Evolutionary conservation across 2,888 invertebrate species (phyloP), one percentile per base, ranked within the genome.

Genomic region (Drosophila merina): DNA sequence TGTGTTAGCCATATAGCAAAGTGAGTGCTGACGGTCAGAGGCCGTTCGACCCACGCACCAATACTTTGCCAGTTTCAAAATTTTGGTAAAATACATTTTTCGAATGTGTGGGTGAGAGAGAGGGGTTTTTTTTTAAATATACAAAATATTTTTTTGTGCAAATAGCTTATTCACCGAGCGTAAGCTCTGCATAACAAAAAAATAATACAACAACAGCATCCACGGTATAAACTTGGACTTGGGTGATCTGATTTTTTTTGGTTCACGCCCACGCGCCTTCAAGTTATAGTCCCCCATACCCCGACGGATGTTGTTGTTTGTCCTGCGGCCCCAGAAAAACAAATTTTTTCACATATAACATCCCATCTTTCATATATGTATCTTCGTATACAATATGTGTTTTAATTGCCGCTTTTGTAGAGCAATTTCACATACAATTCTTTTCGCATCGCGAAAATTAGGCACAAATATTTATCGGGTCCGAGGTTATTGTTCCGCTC

Each of bases 21-120:
- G 52, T 30, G 56, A 79, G 51, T 71, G 83, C 88, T 71, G 82
- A 82, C 77, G 82, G 88, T 83, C 83, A 83, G 83, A 88, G 85
- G 88, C 88, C 88, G 88, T 75, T 57, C 76, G 79, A 88, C 83
- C 88, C 86, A 86, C 84, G 81, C 86, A 86, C 58, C 76, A 76
- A 57, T 52, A 38, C 62, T 44, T 33, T 25, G 9, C 10, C 40
- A 45, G n/a, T 49, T n/a, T 25, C 20, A 44, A 44, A 25, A 44
- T 25, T 44, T 36, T 36, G 36, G 20, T 44, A 4, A 20, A 44
- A 44, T 44, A 20, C 10, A 25, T 44, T 51, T 31, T 52, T 33
- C 8, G 3, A 42, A 20, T 55, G 38, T 50, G 14, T 67, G 40
- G 28, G 44, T 49, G 42, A 50, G 64, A 56, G 55, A 70, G 62